A percentile compares a stretch with the other conserved stretches of the same genome.
phyloP scores from a whole-genome alignment of 2,113 vertebrate genomes.

The Oplegnathus fasciatus region DNA sequence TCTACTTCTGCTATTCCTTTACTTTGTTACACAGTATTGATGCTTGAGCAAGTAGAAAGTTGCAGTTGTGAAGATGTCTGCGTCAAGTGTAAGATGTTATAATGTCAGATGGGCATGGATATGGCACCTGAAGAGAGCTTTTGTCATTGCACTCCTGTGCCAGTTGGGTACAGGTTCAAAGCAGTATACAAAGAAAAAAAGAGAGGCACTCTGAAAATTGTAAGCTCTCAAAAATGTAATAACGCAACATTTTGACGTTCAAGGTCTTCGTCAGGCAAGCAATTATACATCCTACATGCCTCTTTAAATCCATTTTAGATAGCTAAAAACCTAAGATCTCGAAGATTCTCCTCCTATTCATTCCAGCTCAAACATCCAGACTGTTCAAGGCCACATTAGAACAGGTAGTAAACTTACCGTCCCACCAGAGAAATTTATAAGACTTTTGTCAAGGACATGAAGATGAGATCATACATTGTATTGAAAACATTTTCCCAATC shows the following conservation, averaged over 20 bases:
- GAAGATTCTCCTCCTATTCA: neutral
- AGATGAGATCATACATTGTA: neutral
- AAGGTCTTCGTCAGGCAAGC: neutral
- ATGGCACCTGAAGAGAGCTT: neutral
- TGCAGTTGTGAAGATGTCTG: neutral
- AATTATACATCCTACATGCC: neutral
- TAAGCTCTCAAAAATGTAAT: neutral
- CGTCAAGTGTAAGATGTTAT: neutral
- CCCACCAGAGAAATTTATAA: neutral
- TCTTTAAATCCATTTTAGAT: neutral
- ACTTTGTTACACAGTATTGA: no score
- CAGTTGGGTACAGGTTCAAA: neutral
- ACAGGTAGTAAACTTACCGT: neutral
- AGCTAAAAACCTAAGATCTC: neutral
- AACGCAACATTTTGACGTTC: neutral
- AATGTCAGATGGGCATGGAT: neutral
- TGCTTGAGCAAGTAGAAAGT: neutral
- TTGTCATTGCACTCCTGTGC: neutral
- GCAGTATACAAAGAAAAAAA: neutral
- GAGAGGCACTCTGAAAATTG: neutral
- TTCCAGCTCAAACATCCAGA: neutral
- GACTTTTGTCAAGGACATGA: neutral
- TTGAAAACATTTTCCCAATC: neutral
- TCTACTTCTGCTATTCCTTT: no score
- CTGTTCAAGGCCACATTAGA: neutral